Percentiles rank a stretch among this genome's conserved stretches.
phyloP scores from a whole-genome alignment of 1,140 invertebrate genomes.

The Chrysomallon squamiferum region DNA sequence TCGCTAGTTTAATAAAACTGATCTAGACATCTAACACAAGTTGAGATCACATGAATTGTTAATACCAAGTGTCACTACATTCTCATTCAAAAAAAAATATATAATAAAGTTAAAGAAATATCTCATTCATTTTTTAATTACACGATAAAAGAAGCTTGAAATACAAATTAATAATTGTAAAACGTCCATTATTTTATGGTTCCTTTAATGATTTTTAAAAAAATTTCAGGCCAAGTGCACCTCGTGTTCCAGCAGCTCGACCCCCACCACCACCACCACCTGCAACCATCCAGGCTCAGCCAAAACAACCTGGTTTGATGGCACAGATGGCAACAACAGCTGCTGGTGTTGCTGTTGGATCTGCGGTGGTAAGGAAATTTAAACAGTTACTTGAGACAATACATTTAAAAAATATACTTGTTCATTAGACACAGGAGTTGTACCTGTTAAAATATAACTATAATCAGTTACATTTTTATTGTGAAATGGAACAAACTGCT shows the following conservation, averaged over 20 bases:
- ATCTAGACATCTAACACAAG: too few species aligned
- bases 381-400: too few species aligned
- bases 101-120: too few species aligned
- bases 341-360: constrained; percentile 65
- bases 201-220: background rate
- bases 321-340: constrained; percentile 79
- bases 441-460: background rate
- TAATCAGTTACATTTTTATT: background rate
- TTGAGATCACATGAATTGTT: too few species aligned
- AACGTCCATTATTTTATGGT: background rate
- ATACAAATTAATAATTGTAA: background rate
- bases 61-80: too few species aligned
- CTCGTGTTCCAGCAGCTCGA: constrained; percentile 15
- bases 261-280: constrained; percentile 54
- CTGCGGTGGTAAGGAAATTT: constrained; percentile 59
- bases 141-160: too few species aligned
- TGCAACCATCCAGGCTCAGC: constrained; percentile 63
- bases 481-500: too few species aligned
- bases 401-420: constrained; percentile 1
- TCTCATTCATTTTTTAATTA: too few species aligned
- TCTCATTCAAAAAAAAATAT: too few species aligned
- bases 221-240: background rate
- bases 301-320: constrained; percentile 73
- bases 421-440: background rate
- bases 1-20: too few species aligned